Conservation (phyloP, 64 coral and sea anemone genomes). For the Cladopsammia gracilis region DNA sequence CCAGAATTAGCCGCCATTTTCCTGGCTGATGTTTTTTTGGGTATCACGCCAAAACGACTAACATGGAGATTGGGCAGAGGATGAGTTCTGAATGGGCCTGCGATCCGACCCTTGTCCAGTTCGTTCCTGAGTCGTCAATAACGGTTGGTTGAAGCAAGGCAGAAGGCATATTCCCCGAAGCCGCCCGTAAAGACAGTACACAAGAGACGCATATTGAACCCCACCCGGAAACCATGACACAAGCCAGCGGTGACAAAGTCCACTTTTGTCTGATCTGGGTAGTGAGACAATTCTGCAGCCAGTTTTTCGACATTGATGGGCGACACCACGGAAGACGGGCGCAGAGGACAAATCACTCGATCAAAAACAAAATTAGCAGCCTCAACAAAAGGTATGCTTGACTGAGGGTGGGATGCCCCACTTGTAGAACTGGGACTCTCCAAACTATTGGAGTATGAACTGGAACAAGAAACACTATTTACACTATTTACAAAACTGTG, state of each 20-base stretch:
- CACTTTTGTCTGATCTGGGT: not conserved
- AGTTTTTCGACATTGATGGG: not conserved
- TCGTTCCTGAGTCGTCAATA: not conserved
- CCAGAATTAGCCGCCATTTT: too few relatives aligned
- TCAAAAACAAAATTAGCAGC: not conserved
- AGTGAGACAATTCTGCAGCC: not conserved
- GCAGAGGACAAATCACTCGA: not conserved
- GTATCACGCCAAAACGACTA: too few relatives aligned
- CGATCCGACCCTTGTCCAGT: too few relatives aligned
- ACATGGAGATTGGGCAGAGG: too few relatives aligned
- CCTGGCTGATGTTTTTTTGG: too few relatives aligned
- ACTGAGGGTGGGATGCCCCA: too few relatives aligned
- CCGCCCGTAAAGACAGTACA: not conserved
- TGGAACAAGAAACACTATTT: not conserved
- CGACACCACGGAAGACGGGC: not conserved
- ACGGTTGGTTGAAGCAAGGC: not conserved
- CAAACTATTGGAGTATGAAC: not conserved
- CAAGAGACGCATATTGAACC: not conserved
- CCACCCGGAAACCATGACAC: not conserved
- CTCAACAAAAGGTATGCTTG: too few relatives aligned
- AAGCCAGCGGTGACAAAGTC: not conserved
- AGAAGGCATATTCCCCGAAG: not conserved
- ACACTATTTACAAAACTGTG: not conserved
- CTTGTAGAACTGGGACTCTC: not conserved
- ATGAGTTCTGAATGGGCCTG: too few relatives aligned